A percentile compares a stretch with the other conserved stretches of the same genome.
These are phyloP conservation scores for Microcebus ravelobensis DNA, from an alignment of 2,113 vertebrate genomes.

Conservation along the genomic window DNA sequence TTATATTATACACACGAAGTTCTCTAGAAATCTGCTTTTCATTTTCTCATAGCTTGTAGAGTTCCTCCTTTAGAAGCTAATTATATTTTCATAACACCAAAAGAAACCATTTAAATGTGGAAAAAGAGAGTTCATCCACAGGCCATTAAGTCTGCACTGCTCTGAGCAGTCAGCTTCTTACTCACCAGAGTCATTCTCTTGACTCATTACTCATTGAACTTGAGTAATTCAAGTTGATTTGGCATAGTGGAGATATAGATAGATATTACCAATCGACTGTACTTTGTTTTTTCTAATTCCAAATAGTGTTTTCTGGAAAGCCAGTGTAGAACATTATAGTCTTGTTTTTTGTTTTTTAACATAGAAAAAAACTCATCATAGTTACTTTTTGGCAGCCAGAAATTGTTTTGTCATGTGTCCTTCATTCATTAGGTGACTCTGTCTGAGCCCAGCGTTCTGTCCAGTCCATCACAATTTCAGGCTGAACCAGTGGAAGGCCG, in stretches of 20 bases:
- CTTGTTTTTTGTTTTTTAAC: not conserved
- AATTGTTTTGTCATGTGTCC: conserved; percentile 34
- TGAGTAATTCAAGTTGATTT: not conserved
- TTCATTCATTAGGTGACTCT: conserved; percentile 88
- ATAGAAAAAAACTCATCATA: not conserved
- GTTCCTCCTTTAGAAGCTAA: not conserved
- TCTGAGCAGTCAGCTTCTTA: not conserved
- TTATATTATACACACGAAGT: too few relatives aligned
- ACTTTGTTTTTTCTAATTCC: not conserved
- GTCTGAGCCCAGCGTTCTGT: conserved; percentile 86
- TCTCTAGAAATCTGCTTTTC: not conserved
- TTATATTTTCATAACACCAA: not conserved
- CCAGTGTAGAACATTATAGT: not conserved
- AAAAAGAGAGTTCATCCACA: not conserved
- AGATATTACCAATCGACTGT: not conserved
- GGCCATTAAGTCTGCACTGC: accelerated
- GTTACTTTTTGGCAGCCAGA: not conserved
- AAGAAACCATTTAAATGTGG: not conserved
- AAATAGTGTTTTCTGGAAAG: not conserved
- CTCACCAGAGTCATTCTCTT: not conserved
- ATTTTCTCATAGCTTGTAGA: not conserved
- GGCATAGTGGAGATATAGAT: not conserved
- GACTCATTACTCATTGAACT: too few relatives aligned
- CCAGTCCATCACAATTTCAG: conserved; percentile 90
- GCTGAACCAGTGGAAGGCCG: conserved; percentile 93